Evolutionary conservation across 2,888 invertebrate genomes (phyloP).

Genomic region (Drosophila histrio): DNA sequence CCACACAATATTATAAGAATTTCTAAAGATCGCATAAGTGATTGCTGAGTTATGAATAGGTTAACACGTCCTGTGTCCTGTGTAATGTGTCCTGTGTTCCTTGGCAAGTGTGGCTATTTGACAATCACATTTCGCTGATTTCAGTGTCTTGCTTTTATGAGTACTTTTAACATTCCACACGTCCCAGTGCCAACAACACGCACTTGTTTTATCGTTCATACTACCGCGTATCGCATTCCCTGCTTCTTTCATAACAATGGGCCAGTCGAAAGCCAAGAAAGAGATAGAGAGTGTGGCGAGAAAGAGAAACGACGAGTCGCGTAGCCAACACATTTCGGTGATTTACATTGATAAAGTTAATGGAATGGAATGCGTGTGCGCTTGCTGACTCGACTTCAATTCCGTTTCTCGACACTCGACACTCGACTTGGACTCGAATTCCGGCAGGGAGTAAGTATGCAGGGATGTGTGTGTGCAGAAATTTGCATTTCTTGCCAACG

Average conservation of each 20-base stretch:
- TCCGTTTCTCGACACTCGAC: conserved; percentile 32
- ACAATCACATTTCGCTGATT: conserved; percentile 47
- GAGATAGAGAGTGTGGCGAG: neutral
- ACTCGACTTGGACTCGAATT: conserved; percentile 22
- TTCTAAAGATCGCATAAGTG: conserved; percentile 10
- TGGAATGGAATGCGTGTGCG: conserved; percentile 75
- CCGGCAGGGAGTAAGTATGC: neutral
- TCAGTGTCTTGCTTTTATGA: conserved; percentile 57
- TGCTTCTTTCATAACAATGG: conserved; percentile 61
- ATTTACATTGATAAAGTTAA: conserved; percentile 78
- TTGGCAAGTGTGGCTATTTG: conserved; percentile 14
- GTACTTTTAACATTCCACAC: conserved; percentile 48
- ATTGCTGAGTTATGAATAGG: conserved; percentile 28
- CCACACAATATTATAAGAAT: neutral
- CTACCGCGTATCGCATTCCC: conserved; percentile 47
- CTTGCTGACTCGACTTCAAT: conserved; percentile 66
- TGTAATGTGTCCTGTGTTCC: neutral
- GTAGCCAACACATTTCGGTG: conserved; percentile 68
- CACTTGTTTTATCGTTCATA: conserved; percentile 66
- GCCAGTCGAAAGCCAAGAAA: conserved; percentile 30
- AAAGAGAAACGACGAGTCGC: conserved; percentile 7
- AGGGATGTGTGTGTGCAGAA: conserved; percentile 58
- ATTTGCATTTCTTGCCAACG: conserved; percentile 73
- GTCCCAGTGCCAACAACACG: conserved; percentile 46
- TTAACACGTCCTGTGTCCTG: conserved; percentile 2